These are phyloP conservation scores for Drosophila maculinotata DNA, from an alignment of 2,888 invertebrate genomes.

Conservation along the genomic window DNA sequence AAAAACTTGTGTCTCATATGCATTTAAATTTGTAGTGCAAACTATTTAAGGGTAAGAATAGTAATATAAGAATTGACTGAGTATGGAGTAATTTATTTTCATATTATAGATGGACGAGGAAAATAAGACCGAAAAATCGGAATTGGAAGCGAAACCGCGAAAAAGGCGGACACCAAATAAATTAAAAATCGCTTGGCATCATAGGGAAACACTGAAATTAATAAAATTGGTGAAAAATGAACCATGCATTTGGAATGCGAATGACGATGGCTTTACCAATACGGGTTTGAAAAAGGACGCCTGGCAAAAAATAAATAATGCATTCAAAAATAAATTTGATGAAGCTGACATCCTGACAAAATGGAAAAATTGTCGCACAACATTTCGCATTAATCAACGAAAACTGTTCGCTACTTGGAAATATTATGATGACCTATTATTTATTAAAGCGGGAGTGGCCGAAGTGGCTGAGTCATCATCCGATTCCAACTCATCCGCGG, in stretches of 20 bases:
- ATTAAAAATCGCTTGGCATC: too few relatives aligned
- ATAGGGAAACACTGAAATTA: neutral
- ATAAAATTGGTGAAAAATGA: neutral
- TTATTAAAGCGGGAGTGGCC: too few relatives aligned
- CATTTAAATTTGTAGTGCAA: neutral
- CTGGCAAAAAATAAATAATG: constrained; percentile 1
- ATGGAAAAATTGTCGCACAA: too few relatives aligned
- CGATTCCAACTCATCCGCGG: too few relatives aligned
- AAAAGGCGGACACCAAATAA: too few relatives aligned
- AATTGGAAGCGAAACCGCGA: too few relatives aligned
- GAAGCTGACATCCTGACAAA: too few relatives aligned
- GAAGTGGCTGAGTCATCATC: too few relatives aligned
- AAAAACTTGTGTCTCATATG: neutral
- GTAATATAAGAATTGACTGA: neutral
- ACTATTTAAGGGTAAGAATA: neutral
- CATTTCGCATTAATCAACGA: too few relatives aligned
- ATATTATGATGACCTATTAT: too few relatives aligned
- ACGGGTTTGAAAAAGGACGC: neutral
- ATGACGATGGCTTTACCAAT: neutral
- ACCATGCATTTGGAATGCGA: constrained; percentile 6
- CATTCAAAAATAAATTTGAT: neutral
- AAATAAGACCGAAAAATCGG: too few relatives aligned
- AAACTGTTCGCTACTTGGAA: too few relatives aligned
- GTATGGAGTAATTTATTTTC: neutral
- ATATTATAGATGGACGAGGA: constrained; percentile 3